Base-by-base conservation (phyloP, 2,797 vertebrate genomes). In the Melanogrammus aeglefinus region DNA sequence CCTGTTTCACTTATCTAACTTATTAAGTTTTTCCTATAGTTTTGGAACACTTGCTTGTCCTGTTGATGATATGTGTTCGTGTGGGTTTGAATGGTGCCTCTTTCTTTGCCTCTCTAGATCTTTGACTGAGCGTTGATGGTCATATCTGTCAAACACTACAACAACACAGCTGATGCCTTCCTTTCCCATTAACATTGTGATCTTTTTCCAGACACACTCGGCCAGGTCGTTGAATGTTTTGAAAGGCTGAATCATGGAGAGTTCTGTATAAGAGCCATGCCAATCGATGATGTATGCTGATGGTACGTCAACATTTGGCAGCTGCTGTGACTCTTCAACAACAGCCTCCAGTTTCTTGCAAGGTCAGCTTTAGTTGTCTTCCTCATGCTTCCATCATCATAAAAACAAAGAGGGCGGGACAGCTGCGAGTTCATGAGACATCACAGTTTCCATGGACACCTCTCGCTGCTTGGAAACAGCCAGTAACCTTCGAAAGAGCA, bases 311-410 rank as follows among this genome's bases (percentile, higher is more conserved):
- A 31, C 31, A 31, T 31, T 31, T 31, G 31, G 31, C 31, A 31
- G 31, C 31, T 31, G 31, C 31, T 31, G 31, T 31, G 31, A 31
- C 31, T 31, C 31, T 31, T 72, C 33, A 31, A 71, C 24, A 6
- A 3, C 36, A 13, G 7, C 74, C 75, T 82, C 77, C 16, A 79
- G 57, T 76, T 82, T 82, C 47, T 82, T 79, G 81, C 81, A 31
- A 80, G 24, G 35, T 79, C 81, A 74, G 81, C 66, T 72, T 82
- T 82, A 70, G 31, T 31, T 31, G 31, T 31, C 31, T 31, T 31
- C 31, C 31, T 31, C 31, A 31, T 31, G 31, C 31, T 36, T 74
- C 72, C 75, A 77, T 76, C 74, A 73, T 75, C 76, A 72, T 77
- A 78, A 66, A n/a, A 78, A 78, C 73, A 79, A 79, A 66, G 73